Conservation (phyloP, 1,140 invertebrate genomes). For the Cryptotermes secundus region DNA sequence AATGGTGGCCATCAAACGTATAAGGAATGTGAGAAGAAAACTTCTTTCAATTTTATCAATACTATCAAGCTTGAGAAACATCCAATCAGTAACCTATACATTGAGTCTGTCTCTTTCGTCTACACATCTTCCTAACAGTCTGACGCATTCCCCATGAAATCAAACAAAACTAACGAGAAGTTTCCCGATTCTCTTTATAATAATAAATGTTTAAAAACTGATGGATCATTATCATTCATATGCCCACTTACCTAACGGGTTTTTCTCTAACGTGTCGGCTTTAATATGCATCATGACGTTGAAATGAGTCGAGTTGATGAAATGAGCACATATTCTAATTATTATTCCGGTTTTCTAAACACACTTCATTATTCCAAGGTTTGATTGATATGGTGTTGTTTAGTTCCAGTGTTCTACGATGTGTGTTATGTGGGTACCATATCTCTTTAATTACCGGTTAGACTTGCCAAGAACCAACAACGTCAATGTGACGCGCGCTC, state of each 20-base stretch:
- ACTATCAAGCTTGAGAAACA: not conserved
- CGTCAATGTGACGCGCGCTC: not conserved
- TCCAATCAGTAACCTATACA: not conserved
- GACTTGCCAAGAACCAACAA: not conserved
- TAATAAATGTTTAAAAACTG: not conserved
- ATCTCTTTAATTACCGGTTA: not conserved
- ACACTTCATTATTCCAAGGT: conserved; percentile 4
- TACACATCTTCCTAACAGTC: not conserved
- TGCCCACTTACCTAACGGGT: not conserved
- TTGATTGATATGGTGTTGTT: not conserved
- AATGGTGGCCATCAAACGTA: too few species aligned
- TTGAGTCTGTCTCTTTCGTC: not conserved
- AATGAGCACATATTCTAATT: conserved; percentile 8
- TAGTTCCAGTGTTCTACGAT: not conserved
- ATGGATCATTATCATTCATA: conserved; percentile 4
- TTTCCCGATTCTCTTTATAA: not conserved
- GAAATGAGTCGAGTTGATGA: conserved; percentile 11
- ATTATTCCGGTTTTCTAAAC: conserved; percentile 17
- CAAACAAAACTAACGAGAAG: conserved; percentile 1
- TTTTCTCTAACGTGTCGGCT: not conserved
- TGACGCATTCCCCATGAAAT: not conserved
- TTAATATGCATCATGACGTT: conserved; percentile 2
- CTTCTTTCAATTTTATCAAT: not conserved
- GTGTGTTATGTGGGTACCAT: not conserved
- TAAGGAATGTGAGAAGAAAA: not conserved